Conservation (phyloP, 2,113 vertebrate species). For the Hipposideros armiger region DNA sequence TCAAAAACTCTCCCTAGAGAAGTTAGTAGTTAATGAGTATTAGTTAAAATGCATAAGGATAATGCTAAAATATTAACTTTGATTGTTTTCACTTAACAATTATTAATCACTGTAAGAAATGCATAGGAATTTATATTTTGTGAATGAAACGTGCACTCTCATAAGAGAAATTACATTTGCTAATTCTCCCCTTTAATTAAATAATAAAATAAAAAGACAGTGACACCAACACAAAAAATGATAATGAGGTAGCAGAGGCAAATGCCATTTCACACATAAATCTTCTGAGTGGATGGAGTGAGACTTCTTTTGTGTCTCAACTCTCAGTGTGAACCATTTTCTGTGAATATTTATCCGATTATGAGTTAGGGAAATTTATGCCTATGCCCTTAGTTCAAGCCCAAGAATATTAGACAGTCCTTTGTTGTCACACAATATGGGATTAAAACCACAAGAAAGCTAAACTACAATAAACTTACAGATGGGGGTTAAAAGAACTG, state of each 20-base stretch:
- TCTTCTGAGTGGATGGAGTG: neutral
- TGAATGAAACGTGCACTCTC: neutral
- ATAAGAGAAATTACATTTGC: neutral
- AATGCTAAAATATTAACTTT: neutral
- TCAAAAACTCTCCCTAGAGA: neutral
- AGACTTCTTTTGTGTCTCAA: neutral
- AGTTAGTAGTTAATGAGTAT: neutral
- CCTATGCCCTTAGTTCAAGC: neutral
- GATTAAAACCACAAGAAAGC: neutral
- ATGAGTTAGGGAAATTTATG: neutral
- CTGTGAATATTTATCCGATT: neutral
- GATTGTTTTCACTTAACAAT: neutral
- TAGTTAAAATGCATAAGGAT: neutral
- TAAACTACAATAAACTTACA: conserved; percentile 30
- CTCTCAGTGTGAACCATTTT: neutral
- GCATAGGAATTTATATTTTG: neutral
- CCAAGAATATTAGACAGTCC: neutral
- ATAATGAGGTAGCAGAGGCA: neutral
- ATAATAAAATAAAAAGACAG: neutral
- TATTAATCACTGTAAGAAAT: neutral
- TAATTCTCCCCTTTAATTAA: neutral
- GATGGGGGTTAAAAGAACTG: neutral
- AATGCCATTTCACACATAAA: neutral
- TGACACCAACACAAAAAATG: too few species aligned
- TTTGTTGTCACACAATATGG: neutral